Percentiles rank a stretch among this genome's conserved stretches.
These are phyloP conservation scores for Lethenteron reissneri DNA, from an alignment of 2,113 vertebrate genomes.

Conservation along the genomic window DNA sequence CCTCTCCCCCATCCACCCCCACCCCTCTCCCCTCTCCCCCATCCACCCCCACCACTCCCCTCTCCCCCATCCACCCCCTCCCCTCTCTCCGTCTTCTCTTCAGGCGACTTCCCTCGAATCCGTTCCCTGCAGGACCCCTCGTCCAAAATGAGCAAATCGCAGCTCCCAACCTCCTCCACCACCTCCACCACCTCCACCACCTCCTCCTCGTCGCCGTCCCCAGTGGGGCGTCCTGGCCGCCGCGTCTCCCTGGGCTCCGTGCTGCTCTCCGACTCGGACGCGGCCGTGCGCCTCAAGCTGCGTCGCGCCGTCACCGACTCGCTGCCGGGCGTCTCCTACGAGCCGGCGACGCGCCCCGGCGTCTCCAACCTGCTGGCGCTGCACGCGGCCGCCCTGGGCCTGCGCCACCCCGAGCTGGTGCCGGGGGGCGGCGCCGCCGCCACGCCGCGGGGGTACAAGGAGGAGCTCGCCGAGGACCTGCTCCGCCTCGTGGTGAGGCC, in stretches of 20 bases:
- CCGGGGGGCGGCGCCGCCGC: too few relatives aligned
- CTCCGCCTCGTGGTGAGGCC: too few relatives aligned
- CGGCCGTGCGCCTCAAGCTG: too few relatives aligned
- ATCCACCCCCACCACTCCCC: constrained; percentile 25
- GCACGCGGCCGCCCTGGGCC: constrained; percentile 2
- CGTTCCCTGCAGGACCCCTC: neutral
- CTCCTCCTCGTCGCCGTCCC: too few relatives aligned
- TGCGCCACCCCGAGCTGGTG: neutral
- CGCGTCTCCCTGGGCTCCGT: too few relatives aligned
- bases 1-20: too few relatives aligned
- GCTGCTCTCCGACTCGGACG: too few relatives aligned
- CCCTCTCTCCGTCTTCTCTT: neutral
- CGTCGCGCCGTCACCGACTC: neutral
- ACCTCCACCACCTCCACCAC: too few relatives aligned
- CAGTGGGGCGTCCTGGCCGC: too few relatives aligned
- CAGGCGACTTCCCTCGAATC: neutral
- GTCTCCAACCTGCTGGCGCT: neutral
- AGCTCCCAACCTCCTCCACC: neutral
- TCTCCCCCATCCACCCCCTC: constrained; percentile 25
- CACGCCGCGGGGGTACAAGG: too few relatives aligned
- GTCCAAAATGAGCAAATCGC: neutral
- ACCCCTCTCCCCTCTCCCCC: too few relatives aligned
- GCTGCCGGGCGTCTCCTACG: neutral
- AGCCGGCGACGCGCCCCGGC: neutral
- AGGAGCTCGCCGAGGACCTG: too few relatives aligned